Base-by-base conservation (phyloP, 1,140 invertebrate genomes). In the Chrysomallon squamiferum region DNA sequence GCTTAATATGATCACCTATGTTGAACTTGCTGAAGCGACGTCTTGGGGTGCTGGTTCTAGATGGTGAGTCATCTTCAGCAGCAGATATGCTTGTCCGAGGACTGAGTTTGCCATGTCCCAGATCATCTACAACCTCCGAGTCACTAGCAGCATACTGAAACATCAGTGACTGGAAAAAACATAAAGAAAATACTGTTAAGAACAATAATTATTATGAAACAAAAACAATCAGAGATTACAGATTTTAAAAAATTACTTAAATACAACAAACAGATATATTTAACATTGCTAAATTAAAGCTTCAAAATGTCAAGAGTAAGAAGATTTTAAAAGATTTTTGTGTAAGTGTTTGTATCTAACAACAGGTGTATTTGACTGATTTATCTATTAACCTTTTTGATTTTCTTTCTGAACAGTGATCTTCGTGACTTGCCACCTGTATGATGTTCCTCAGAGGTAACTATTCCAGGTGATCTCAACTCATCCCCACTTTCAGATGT, bases 401-500 rank as follows among this genome's bases (percentile, higher is more conserved):
- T 69, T 65, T 79, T 83, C 49, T 76, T 82, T 41, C 77, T 75
- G 62, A 83, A 83, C 13, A 84, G 63, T n/a, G 80, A 82, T 45
- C 75, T 75, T 20, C 77, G 66, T 27, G 74, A 75, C 69, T 82
- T 74, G 35, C 68, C 52, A 35, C 64, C 25, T 61, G 61, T 47
- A 20, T 72, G 59, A 47, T 66, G 22, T 57, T 70, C 59, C 58
- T 66, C 43, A 30, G 52, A 54, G 15, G 61, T 47, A 0, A 62
- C 32, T 15, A 69, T 57, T 33, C 62, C 49, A 7, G 67, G 45
- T 27, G 71, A 60, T 49, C 72, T 69, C 33, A 64, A 43, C 59
- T 84, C 82, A 76, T 84, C 82, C 35, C 82, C 80, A 75, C 80
- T 84, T 38, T 84, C 82, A 57, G 80, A 83, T 20, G 78, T 82